Conservation (phyloP, 2,797 vertebrate species). For the Iguana delicatissima region DNA sequence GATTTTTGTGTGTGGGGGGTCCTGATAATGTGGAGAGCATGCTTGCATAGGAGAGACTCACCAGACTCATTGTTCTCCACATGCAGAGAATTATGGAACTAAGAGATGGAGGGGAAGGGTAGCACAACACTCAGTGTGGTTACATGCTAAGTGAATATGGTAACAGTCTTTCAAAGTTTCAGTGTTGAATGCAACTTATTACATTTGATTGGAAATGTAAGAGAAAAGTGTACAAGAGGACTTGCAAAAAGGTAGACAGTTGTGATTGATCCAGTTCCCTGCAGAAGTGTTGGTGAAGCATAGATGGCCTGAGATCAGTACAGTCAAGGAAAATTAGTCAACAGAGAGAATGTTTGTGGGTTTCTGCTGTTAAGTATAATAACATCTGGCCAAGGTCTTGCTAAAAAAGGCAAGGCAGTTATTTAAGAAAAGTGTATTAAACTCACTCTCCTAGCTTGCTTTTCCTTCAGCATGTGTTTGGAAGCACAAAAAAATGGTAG, state of each 20-base stretch:
- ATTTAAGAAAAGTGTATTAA: neutral
- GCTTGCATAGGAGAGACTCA: too few relatives aligned
- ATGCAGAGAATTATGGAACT: too few relatives aligned
- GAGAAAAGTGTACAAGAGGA: neutral
- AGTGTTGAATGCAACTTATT: neutral
- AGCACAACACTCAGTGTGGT: too few relatives aligned
- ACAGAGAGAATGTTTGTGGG: neutral
- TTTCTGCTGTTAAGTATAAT: neutral
- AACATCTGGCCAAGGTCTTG: neutral
- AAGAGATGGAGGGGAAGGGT: too few relatives aligned
- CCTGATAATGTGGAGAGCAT: too few relatives aligned
- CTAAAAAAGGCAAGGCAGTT: neutral
- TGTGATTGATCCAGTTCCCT: neutral
- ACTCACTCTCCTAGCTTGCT: neutral
- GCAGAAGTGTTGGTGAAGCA: neutral
- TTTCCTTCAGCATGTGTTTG: neutral
- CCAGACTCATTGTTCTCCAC: too few relatives aligned
- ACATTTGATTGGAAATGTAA: neutral
- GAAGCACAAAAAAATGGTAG: neutral
- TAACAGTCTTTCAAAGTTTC: conserved; percentile 5
- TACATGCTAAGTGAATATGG: too few relatives aligned
- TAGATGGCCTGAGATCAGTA: neutral
- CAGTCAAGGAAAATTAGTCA: neutral
- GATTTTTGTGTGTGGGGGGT: too few relatives aligned
- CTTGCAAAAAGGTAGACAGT: neutral